Base-by-base conservation (phyloP, 2,113 vertebrate genomes). In the Engraulis encrasicolus region DNA sequence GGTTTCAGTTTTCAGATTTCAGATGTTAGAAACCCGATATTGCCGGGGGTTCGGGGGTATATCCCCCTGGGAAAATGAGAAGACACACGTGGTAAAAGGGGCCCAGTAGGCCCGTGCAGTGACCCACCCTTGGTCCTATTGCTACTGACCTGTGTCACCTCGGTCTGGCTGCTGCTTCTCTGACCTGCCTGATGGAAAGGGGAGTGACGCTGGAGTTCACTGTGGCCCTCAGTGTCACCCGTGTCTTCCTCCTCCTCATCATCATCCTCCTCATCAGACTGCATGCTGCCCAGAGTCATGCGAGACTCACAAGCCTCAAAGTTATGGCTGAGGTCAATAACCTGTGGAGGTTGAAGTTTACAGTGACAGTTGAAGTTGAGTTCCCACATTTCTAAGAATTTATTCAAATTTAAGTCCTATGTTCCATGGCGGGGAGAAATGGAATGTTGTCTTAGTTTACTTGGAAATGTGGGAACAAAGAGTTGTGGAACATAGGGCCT, bases 201-300 rank as follows among this genome's bases (percentile, higher is more conserved):
- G 23, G 11, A 15, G 27, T 15, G 58, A 23, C 14, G 15, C 7
- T 31, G 58, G 23, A 27, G 9, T 2, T 66, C 23, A 66, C 6
- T 27, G 58, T 12, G 31, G 66, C 66, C 66, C 66, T 74, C 66
- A 17, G 23, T 23, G 5, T 27, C 66, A 34, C 34, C 66, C 11
- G 17, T 15, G 11, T 36, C 12, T 6, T 74, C 79, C 52, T 78
- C 79, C 52, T 78, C 80, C 15, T 82, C 80, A 37, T 85, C 61
- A 71, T 74, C 58, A 11, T 78, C 80, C 15, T 82, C 80, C 50
- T 85, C 61, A 71, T 74, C 58, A 11, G 58, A 66, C n/a, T 1
- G 14, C 27, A 23, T 74, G 31, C 66, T 74, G 23, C 4, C 27
- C 31, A 36, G 11, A 15, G 66, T 34, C 12, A 12, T 3, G 66